Evolutionary conservation across 2,797 vertebrate species (phyloP).

Genomic region (Bovichtus diacanthus): DNA sequence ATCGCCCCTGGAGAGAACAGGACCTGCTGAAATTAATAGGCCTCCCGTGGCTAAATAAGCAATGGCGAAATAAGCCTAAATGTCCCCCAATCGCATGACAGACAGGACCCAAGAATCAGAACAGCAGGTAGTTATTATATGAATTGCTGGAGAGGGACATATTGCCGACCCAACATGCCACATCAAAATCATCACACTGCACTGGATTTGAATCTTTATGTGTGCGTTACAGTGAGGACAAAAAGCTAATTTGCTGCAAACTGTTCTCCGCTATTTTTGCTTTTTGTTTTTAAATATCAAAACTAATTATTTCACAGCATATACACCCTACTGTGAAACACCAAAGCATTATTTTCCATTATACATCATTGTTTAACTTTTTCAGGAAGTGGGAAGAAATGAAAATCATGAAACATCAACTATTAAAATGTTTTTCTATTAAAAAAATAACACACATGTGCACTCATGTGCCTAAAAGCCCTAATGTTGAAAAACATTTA

Average conservation of each 20-base stretch:
- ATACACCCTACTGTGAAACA: conserved; percentile 9
- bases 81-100: conserved; percentile 85
- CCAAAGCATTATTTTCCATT: background rate
- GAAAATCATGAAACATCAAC: conserved; percentile 32
- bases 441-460: conserved; percentile 80
- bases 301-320: background rate
- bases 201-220: conserved; percentile 65
- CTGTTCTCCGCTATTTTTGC: conserved; percentile 38
- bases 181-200: conserved; percentile 76
- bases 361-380: conserved; percentile 12
- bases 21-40: conserved; percentile 89
- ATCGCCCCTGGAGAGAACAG: conserved; percentile 85
- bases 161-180: conserved; percentile 81
- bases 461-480: conserved; percentile 74
- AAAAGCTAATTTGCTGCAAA: conserved; percentile 44
- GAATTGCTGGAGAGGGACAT: conserved; percentile 82
- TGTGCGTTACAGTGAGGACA: conserved; percentile 32
- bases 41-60: conserved; percentile 89
- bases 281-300: conserved; percentile 31
- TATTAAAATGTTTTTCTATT: conserved; percentile 41
- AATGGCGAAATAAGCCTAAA: conserved; percentile 87
- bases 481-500: conserved; percentile 68
- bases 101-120: conserved; percentile 85
- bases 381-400: background rate
- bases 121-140: conserved; percentile 88